phyloP scores from a whole-genome alignment of 2,113 vertebrate species.

The Pangasianodon hypophthalmus region DNA sequence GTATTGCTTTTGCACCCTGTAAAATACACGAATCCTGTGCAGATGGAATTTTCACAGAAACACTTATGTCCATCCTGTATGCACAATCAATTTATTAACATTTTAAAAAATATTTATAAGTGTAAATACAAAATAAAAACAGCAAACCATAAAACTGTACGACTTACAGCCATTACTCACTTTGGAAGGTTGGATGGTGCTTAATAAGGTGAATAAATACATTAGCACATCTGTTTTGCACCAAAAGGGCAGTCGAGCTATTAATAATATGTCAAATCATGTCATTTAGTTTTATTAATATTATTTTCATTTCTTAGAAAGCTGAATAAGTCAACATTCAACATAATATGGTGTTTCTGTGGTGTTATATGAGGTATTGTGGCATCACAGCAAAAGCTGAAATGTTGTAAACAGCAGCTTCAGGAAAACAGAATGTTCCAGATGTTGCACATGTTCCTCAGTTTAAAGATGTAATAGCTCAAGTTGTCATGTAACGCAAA shows the following conservation, averaged over 20 bases:
- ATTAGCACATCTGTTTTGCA: slow-evolving; percentile 4
- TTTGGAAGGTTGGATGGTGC: background rate
- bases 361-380: slow-evolving; percentile 1
- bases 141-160: background rate
- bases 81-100: slow-evolving; percentile 3
- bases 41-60: background rate
- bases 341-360: background rate
- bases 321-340: background rate
- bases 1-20: slow-evolving; percentile 38
- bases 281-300: background rate
- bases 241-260: background rate
- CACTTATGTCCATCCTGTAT: slow-evolving; percentile 28
- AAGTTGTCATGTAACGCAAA: slow-evolving; percentile 10
- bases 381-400: slow-evolving; percentile 2
- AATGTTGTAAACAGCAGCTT: slow-evolving; percentile 31
- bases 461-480: slow-evolving; percentile 20
- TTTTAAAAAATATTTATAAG: background rate
- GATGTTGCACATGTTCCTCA: slow-evolving; percentile 10
- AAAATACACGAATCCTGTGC: slow-evolving; percentile 27
- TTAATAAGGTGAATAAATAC: background rate
- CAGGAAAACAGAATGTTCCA: slow-evolving; percentile 30
- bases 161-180: background rate
- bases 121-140: slow-evolving; percentile 26
- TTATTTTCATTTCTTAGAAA: background rate
- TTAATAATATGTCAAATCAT: background rate